Evolutionary conservation across 2,888 invertebrate genomes (phyloP), one percentile per base, ranked within the genome.

Genomic region (Spilosoma lubricipeda): DNA sequence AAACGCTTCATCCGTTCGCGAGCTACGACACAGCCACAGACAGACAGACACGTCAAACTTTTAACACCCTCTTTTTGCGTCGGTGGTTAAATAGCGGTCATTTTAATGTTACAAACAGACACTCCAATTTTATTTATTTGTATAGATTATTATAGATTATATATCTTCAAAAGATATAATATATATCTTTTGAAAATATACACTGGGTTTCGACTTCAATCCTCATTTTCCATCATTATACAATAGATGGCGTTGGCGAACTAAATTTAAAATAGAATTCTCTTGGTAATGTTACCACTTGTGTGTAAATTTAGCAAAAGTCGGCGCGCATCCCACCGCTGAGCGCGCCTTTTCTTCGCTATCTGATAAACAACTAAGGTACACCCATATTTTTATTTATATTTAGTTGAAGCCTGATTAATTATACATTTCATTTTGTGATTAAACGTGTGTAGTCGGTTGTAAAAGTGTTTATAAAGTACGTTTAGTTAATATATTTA

Each of bases 231-330:
- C 48, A 23, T 30, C n/a, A 18, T 39, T 9, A 48, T 13, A 52
- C 76, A 56, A 67, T 64, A 81, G 84, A 74, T 74, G 80, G 84
- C 85, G 82, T 76, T 73, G 56, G 7, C 8, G 70, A 42, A 36
- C 20, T 36, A 39, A 56, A 52, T 82, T 84, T 33, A 85, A 85
- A 85, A 85, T 85, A 85, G 84, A 83, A 67, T 67, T 66, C 71
- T 71, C 65, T 83, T 79, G 82, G 80, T 82, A 79, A 77, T 75
- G 78, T 80, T 84, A 80, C 82, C 82, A 75, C 79, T 33, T 78
- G 82, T 76, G 86, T 86, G 83, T 91, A 91, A 89, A 85, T 89
- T 88, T 91, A 91, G 91, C 85, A 70, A 65, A 70, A 70, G 74
- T 71, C 70, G 80, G 77, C 80, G 86, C 85, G 85, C 78, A 82